phyloP scores from a whole-genome alignment of 2,797 vertebrate species.

The Sebastes cheni region DNA sequence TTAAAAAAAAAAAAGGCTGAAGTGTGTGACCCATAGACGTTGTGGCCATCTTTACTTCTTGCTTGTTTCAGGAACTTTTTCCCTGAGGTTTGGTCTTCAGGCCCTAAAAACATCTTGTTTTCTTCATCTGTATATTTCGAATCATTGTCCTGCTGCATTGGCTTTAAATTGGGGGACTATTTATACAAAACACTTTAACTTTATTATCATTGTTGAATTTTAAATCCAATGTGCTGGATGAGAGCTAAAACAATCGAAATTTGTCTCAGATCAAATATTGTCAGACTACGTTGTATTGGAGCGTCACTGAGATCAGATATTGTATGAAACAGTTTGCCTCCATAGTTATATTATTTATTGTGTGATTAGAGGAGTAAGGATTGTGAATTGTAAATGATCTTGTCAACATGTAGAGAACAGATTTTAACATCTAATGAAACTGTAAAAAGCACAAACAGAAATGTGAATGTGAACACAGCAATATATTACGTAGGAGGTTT shows the following conservation, averaged over 20 bases:
- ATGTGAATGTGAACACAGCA: conserved; percentile 72
- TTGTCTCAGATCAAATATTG: conserved; percentile 14
- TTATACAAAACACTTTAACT: background rate
- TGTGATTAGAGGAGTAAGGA: conserved; percentile 44
- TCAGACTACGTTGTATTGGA: conserved; percentile 2
- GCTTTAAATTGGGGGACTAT: background rate
- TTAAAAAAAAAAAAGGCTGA: background rate
- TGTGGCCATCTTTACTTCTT: background rate
- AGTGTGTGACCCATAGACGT: background rate
- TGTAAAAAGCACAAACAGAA: conserved; percentile 76
- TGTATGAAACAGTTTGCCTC: conserved; percentile 51
- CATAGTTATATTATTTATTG: conserved; percentile 74
- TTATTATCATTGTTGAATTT: background rate
- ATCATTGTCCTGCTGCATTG: background rate
- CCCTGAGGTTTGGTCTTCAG: background rate
- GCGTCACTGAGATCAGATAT: conserved; percentile 42
- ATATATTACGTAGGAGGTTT: conserved; percentile 62
- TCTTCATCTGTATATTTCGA: background rate
- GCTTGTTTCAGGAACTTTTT: background rate
- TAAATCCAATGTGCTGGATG: background rate
- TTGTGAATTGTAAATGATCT: conserved; percentile 66
- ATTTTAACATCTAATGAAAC: conserved; percentile 64
- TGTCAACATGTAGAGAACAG: conserved; percentile 50
- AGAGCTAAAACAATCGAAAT: background rate
- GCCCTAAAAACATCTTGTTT: background rate